Evolutionary conservation across 2,888 invertebrate genomes (phyloP).

Genomic region (Clunio marinus): DNA sequence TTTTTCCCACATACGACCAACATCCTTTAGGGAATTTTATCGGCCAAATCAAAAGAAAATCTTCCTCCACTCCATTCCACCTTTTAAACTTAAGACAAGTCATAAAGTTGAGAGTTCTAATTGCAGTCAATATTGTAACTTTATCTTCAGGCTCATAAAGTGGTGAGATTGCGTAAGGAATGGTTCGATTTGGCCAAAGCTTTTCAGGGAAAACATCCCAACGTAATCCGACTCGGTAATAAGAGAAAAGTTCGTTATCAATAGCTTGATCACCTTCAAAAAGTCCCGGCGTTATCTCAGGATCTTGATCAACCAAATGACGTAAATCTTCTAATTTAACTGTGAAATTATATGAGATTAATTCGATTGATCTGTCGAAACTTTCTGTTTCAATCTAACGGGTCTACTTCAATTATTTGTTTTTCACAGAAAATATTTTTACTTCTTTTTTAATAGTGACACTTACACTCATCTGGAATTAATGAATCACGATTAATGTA

Average conservation of each 20-base stretch:
- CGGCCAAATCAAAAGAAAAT: conserved; percentile 63
- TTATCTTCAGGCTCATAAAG: conserved; percentile 57
- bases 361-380: background rate
- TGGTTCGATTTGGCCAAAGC: conserved; percentile 61
- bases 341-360: background rate
- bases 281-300: conserved; percentile 62
- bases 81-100: conserved; percentile 63
- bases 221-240: conserved; percentile 60
- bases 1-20: conserved; percentile 71
- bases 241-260: conserved; percentile 57
- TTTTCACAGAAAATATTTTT: too few relatives aligned
- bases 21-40: conserved; percentile 65
- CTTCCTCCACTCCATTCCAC: conserved; percentile 60
- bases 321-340: conserved; percentile 9
- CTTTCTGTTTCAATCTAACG: conserved; percentile 32
- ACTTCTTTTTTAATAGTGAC: too few relatives aligned
- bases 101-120: conserved; percentile 60
- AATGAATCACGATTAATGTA: background rate
- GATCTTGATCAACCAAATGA: conserved; percentile 52
- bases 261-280: conserved; percentile 66
- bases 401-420: background rate
- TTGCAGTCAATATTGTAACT: conserved; percentile 52
- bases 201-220: conserved; percentile 63
- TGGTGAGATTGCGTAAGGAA: conserved; percentile 63
- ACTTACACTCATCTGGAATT: conserved; percentile 37